These are phyloP conservation scores for Fregetta grallaria DNA, from an alignment of 2,113 vertebrate genomes.

Conservation along the genomic window DNA sequence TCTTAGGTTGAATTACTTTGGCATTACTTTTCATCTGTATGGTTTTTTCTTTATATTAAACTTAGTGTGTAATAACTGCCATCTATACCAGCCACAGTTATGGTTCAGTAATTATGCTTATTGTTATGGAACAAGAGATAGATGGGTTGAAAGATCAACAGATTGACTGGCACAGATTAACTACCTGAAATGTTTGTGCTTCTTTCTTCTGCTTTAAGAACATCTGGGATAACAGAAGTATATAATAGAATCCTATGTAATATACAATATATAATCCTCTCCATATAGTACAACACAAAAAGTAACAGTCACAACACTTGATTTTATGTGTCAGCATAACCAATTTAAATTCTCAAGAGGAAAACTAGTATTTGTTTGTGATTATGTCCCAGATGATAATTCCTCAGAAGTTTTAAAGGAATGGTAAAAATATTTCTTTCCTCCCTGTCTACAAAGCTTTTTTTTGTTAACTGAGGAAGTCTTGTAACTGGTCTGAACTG, in stretches of 20 bases:
- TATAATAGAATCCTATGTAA: not conserved
- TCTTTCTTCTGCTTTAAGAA: not conserved
- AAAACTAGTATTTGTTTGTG: not conserved
- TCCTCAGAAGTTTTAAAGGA: not conserved
- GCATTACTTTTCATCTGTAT: not conserved
- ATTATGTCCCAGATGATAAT: not conserved
- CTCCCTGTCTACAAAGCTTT: not conserved
- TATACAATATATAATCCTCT: not conserved
- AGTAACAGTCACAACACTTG: not conserved
- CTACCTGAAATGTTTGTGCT: not conserved
- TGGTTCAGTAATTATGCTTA: not conserved
- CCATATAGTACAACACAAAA: not conserved
- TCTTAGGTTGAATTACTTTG: not conserved
- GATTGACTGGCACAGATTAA: not conserved
- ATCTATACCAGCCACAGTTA: not conserved
- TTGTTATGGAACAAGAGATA: not conserved
- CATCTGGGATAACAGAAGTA: not conserved
- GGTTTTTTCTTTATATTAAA: not conserved
- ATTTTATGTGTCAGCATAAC: not conserved
- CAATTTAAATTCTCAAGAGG: not conserved
- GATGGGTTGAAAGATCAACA: not conserved
- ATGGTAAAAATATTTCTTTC: not conserved
- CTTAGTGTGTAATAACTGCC: not conserved
- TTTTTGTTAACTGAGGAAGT: not conserved
- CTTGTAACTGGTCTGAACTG: not conserved